Evolutionary conservation across 2,888 invertebrate species (phyloP), one percentile per base, ranked within the genome.

Genomic region (Linnaemya tessellans): DNA sequence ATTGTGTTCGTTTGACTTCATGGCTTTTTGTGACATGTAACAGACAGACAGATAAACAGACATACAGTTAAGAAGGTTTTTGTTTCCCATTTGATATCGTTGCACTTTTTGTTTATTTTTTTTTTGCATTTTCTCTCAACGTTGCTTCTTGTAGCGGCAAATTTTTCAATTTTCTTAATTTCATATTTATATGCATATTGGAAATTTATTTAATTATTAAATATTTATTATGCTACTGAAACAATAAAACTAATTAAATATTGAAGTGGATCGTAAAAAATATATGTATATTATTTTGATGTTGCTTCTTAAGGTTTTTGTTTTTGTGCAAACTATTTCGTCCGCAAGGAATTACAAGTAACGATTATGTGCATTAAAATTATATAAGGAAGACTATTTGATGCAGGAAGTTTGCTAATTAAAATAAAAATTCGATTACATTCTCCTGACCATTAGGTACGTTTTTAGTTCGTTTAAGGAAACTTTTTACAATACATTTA

Each of bases 1-100:
- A 75, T 75, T 81, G 62, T 81, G 74, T 78, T 83, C 71, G 58
- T 77, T 82, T 82, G 58, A 56, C 71, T 71, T 58, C 11, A 30
- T 82, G 56, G 65, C 18, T 65, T 49, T 78, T 22, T 64, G 64
- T 77, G 70, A 82, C 77, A 82, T 82, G 38, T 43, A 82, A 71
- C 71, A 65, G 58, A n/a, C 20, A 73, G 46, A 49, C 79, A 73
- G 56, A 41, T 65, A 65, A 46, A 20, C 20, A 73, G 46, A 49
- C 79, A 73, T 46, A 51, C 65, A 56, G 64, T 41, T 54, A 54
- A 60, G 35, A 68, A 43, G 51, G 41, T 67, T 80, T 80, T 74
- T 18, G 18, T 25, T 60, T 51, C 41, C n/a, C 22, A 67, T 71
- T 54, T 43, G 58, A 65, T 67, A 41, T 68, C 30, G 43, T 54